phyloP scores from a whole-genome alignment of 2,888 invertebrate species.

The Micoletzkya japonica region DNA sequence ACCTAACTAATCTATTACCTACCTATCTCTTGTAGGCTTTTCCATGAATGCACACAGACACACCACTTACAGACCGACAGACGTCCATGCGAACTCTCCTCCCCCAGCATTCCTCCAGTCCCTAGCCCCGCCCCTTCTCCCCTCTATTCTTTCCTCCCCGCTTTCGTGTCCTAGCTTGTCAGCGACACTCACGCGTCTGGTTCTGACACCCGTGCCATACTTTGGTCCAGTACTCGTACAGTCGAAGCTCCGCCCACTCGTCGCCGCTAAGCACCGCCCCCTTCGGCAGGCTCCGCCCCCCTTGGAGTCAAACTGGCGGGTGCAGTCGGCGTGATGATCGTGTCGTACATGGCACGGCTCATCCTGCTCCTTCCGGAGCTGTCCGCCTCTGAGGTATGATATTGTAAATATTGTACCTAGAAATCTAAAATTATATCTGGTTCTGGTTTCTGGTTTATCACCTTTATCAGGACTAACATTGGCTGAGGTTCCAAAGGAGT shows the following conservation, averaged over 20 bases:
- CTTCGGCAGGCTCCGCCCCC: constrained; percentile 3
- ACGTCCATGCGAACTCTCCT: no score
- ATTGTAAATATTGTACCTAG: no score
- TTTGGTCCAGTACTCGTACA: not conserved
- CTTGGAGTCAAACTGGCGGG: constrained; percentile 4
- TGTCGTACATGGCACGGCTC: constrained; percentile 59
- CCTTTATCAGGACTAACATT: no score
- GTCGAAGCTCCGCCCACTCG: not conserved
- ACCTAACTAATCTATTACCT: no score
- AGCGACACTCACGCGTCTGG: not conserved
- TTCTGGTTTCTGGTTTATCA: no score
- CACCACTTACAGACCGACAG: no score
- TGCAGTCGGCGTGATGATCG: constrained; percentile 46
- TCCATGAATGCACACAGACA: no score
- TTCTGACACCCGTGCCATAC: constrained; percentile 3
- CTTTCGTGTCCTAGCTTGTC: not conserved
- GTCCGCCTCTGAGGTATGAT: constrained; percentile 41
- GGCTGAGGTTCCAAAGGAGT: no score
- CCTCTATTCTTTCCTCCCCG: not conserved
- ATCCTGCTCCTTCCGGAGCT: constrained; percentile 59
- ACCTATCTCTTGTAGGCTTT: no score
- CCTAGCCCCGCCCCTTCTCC: constrained; percentile 14
- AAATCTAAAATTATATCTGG: no score
- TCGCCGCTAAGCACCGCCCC: not conserved
- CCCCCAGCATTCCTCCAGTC: no score